Base-by-base conservation (phyloP, 2,888 invertebrate species). In the Horisme vitalbata region DNA sequence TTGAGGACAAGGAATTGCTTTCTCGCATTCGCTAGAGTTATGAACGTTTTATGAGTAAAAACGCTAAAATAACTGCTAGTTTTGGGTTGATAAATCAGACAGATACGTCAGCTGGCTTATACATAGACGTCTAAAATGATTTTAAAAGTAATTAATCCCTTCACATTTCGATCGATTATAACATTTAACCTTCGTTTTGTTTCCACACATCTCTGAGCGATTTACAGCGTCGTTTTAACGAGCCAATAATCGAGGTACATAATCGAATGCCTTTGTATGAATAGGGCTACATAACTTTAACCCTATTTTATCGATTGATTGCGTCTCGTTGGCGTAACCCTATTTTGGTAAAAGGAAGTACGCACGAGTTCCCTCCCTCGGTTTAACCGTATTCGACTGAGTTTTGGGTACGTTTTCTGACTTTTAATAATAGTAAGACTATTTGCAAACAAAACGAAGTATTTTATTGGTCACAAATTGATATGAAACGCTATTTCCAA, bases 311-410 rank as follows among this genome's bases (percentile, higher is more conserved):
- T 32, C 33, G 43, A 54, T 50, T 45, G 31, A 47, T 43, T 41
- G 34, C 27, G 68, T 62, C 61, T 61, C 58, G 56, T 55, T n/a
- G 45, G 50, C 56, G 55, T 57, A 63, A 61, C 68, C 68, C 66
- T 63, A 62, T 49, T 39, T 44, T 41, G 41, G 48, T 54, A 41
- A 59, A 59, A 71, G 75, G 79, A 77, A 74, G 64, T 68, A 71
- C 73, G 77, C 73, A 65, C 63, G 65, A 69, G 59, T 77, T 71
- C 58, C 58, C 71, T 65, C 78, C 78, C 78, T 70, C 59, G 39
- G 59, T 61, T 26, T 18, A 31, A 50, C 15, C 36, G 27, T 14
- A 32, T 31, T 44, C n/a, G 35, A 39, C 38, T 8, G 15, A 28
- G 37, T 34, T 44, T 45, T 21, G 49, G 24, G 38, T 26, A 27